Evolutionary conservation across 2,113 vertebrate species (phyloP).

Genomic region (Prunella fulvescens): DNA sequence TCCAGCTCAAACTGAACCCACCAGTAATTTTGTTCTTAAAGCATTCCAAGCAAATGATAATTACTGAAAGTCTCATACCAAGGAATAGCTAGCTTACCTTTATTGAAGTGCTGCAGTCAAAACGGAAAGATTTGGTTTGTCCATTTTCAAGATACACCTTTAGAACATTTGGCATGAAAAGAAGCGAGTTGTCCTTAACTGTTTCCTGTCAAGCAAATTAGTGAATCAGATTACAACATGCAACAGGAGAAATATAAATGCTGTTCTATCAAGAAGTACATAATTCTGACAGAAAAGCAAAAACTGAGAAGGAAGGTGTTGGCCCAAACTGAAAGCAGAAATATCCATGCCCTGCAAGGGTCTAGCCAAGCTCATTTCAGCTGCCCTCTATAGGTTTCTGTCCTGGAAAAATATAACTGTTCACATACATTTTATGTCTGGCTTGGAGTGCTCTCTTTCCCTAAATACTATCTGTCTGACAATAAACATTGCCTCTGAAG

Average conservation of each 20-base stretch:
- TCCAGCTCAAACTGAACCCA: background rate
- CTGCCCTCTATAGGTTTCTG: background rate
- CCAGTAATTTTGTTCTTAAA: background rate
- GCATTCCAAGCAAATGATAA: background rate
- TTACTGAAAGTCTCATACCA: background rate
- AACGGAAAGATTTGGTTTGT: slow-evolving; percentile 98
- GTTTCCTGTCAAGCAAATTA: slow-evolving; percentile 80
- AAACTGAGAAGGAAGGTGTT: background rate
- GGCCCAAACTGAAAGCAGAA: background rate
- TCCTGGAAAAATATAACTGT: background rate
- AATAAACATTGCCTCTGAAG: background rate
- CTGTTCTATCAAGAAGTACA: background rate
- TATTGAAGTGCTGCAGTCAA: slow-evolving; percentile 96
- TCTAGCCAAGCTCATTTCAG: background rate
- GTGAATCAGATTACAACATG: slow-evolving; percentile 26
- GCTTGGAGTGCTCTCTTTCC: background rate
- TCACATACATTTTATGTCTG: background rate
- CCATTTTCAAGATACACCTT: slow-evolving; percentile 99
- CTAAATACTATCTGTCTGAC: background rate
- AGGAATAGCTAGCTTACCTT: slow-evolving; percentile 78
- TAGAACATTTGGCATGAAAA: slow-evolving; percentile 99
- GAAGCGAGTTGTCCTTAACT: slow-evolving; percentile 96
- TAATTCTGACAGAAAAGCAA: background rate
- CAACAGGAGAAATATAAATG: background rate
- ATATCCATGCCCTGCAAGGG: background rate